Evolutionary conservation across 2,797 vertebrate species (phyloP).

Genomic region (Crocodylus rhombifer): DNA sequence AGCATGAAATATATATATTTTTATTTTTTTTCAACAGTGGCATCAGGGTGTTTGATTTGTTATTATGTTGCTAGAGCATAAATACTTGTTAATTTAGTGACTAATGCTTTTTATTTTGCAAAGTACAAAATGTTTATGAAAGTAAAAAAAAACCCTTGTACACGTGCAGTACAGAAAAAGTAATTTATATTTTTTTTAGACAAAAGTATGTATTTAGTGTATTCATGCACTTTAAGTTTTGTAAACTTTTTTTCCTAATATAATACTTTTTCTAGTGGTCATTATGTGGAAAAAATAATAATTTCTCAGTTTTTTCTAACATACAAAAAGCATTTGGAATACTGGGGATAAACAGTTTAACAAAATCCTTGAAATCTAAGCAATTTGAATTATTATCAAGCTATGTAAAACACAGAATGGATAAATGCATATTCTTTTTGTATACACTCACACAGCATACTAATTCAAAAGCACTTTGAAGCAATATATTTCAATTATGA

Average conservation of each 20-base stretch:
- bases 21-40: neutral
- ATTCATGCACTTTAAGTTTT: neutral
- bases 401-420: neutral
- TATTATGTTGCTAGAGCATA: neutral
- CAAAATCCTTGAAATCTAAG: neutral
- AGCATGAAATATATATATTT: neutral
- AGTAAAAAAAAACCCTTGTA: neutral
- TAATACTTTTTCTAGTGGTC: neutral
- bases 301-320: neutral
- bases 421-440: neutral
- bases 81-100: neutral
- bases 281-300: neutral
- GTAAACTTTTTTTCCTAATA: neutral
- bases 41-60: neutral
- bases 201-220: neutral
- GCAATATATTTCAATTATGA: neutral
- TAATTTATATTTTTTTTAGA: neutral
- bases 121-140: too few relatives aligned
- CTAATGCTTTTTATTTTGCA: neutral
- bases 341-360: neutral
- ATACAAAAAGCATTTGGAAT: neutral
- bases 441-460: neutral
- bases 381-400: neutral
- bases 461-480: neutral
- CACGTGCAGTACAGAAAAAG: neutral